Conservation (phyloP, 2,888 invertebrate species). For the Clostera curtula region DNA sequence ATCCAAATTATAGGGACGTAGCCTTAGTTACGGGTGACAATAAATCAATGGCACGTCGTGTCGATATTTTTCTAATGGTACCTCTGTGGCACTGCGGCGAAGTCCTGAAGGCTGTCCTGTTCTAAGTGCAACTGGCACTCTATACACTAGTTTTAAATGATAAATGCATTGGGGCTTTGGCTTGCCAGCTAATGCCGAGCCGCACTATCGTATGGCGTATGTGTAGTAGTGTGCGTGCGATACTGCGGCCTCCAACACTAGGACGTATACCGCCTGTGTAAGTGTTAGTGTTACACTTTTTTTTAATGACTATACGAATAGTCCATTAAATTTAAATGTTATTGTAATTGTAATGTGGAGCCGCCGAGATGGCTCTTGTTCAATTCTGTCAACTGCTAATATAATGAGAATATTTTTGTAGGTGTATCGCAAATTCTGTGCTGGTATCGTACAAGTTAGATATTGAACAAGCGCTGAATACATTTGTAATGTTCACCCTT, state of each 20-base stretch:
- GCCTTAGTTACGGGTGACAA: too few species aligned
- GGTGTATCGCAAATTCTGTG: slow-evolving; percentile 17
- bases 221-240: too few species aligned
- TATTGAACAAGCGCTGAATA: slow-evolving; percentile 18
- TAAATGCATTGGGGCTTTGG: too few species aligned
- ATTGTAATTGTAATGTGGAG: slow-evolving; percentile 20
- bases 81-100: too few species aligned
- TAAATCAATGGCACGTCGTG: too few species aligned
- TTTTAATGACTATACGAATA: background rate
- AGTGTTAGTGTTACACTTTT: background rate
- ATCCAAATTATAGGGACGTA: too few species aligned
- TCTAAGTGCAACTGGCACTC: too few species aligned
- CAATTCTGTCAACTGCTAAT: slow-evolving; percentile 22
- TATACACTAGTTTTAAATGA: too few species aligned
- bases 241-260: background rate
- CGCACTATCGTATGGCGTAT: too few species aligned
- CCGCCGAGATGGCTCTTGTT: slow-evolving; percentile 15
- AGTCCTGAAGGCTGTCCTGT: too few species aligned
- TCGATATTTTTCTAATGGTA: too few species aligned
- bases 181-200: too few species aligned
- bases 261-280: background rate
- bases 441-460: slow-evolving; percentile 19
- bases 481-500: slow-evolving; percentile 16
- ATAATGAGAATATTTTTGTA: slow-evolving; percentile 23
- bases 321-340: slow-evolving; percentile 10